Conservation (phyloP, 2,113 vertebrate genomes). For the Prochilodus magdalenae region DNA sequence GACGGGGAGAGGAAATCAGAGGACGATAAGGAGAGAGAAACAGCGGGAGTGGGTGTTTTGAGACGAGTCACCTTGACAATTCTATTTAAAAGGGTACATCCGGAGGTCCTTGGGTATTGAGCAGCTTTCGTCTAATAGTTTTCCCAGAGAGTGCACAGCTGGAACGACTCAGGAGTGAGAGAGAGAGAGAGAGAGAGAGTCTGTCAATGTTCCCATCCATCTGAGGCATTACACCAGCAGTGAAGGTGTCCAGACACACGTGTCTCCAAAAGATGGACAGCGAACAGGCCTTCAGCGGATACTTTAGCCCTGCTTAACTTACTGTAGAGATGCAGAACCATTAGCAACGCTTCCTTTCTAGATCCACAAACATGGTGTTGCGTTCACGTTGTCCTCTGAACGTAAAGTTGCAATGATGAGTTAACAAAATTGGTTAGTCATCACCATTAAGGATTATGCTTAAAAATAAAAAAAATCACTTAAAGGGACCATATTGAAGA, state of each 20-base stretch:
- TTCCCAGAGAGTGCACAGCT: slow-evolving; percentile 40
- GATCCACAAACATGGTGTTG: background rate
- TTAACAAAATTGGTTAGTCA: no score
- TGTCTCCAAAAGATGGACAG: slow-evolving; percentile 1
- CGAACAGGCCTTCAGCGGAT: background rate
- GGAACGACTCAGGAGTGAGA: slow-evolving; percentile 37
- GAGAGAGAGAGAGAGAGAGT: slow-evolving; percentile 20
- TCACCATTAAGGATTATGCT: no score
- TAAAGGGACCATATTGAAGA: no score
- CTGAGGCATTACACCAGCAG: background rate
- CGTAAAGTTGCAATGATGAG: no score
- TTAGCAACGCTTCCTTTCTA: background rate
- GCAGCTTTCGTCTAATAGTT: slow-evolving; percentile 50
- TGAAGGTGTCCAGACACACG: slow-evolving; percentile 13
- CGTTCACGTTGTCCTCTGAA: background rate
- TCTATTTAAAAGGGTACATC: slow-evolving; percentile 47
- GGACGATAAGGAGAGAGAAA: background rate
- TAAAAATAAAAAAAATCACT: no score
- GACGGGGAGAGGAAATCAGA: slow-evolving; percentile 4
- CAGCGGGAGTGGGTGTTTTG: slow-evolving; percentile 45
- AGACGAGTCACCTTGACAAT: slow-evolving; percentile 53
- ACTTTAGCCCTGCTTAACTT: background rate
- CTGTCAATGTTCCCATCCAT: slow-evolving; percentile 13
- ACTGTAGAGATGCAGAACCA: background rate
- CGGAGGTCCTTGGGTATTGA: slow-evolving; percentile 48